A percentile compares a stretch with the other conserved stretches of the same genome.
These are phyloP conservation scores for Berghia stephanieae DNA, from an alignment of 1,140 invertebrate genomes.

Conservation along the genomic window DNA sequence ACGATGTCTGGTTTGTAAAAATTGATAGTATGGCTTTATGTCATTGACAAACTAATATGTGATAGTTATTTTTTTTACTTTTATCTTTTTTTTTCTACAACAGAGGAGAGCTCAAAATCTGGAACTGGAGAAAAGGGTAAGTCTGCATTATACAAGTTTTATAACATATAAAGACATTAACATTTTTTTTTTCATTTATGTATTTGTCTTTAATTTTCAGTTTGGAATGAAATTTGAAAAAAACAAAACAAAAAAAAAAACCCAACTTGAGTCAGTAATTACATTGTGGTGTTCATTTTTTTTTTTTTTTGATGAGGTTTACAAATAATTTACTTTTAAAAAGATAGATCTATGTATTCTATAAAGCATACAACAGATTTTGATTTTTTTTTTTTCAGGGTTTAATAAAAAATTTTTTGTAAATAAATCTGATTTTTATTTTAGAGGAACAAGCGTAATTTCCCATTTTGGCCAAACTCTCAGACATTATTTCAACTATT, in stretches of 20 bases:
- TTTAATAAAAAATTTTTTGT: neutral
- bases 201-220: neutral
- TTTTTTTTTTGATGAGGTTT: neutral
- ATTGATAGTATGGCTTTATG: no score
- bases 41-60: neutral
- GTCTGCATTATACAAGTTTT: neutral
- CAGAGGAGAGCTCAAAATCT: slow-evolving; percentile 38
- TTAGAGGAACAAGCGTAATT: neutral
- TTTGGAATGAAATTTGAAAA: neutral
- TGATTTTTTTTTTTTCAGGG: neutral
- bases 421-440: no score
- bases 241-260: neutral
- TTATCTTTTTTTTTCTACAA: slow-evolving; percentile 22
- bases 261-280: neutral
- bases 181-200: neutral
- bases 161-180: neutral
- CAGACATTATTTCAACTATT: neutral
- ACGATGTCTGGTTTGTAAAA: no score
- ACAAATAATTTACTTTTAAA: no score
- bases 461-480: neutral
- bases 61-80: neutral
- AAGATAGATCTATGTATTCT: no score
- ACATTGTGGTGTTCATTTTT: neutral
- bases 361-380: no score
- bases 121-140: slow-evolving; percentile 40